Evolutionary conservation across 2,113 vertebrate species (phyloP).

Genomic region (Paraplagusia blochii): DNA sequence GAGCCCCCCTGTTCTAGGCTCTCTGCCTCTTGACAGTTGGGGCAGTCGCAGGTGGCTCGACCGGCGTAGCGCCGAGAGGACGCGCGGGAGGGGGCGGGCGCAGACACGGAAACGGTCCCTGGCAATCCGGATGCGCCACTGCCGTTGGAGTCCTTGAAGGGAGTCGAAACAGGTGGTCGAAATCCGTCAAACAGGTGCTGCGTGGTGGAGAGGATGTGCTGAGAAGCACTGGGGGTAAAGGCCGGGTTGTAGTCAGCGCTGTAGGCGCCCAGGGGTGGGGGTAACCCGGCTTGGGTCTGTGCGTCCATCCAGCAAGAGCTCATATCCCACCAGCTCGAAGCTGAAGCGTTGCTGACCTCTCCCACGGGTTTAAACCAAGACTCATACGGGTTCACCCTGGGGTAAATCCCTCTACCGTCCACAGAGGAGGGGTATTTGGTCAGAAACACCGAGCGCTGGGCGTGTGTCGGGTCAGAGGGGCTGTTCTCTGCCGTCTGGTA

Average conservation of each 20-base stretch:
- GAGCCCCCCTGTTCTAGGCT: conserved; percentile 82
- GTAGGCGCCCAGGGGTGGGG: conserved; percentile 84
- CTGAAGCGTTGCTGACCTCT: conserved; percentile 77
- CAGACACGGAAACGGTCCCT: conserved; percentile 69
- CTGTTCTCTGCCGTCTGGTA: conserved; percentile 76
- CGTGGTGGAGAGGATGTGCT: conserved; percentile 82
- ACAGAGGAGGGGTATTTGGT: conserved; percentile 88
- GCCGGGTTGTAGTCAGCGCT: conserved; percentile 86
- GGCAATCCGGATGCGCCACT: conserved; percentile 72
- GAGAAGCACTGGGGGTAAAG: conserved; percentile 80
- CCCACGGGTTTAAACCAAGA: conserved; percentile 88
- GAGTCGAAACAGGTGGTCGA: conserved; percentile 80
- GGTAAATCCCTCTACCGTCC: conserved; percentile 88
- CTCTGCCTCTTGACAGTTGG: conserved; percentile 90
- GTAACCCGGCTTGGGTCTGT: conserved; percentile 82
- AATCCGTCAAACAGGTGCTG: conserved; percentile 94
- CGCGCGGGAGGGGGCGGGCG: conserved; percentile 76
- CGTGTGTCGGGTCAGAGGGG: conserved; percentile 72
- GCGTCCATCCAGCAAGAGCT: conserved; percentile 88
- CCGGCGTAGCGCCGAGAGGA: conserved; percentile 83
- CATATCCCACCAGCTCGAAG: conserved; percentile 89
- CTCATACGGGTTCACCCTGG: conserved; percentile 85
- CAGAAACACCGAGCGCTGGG: conserved; percentile 84
- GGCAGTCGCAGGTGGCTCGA: conserved; percentile 89
- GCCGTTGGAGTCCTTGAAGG: conserved; percentile 81